These are phyloP conservation scores for Gymnobelideus leadbeateri DNA, from an alignment of 2,113 vertebrate species.

Conservation along the genomic window DNA sequence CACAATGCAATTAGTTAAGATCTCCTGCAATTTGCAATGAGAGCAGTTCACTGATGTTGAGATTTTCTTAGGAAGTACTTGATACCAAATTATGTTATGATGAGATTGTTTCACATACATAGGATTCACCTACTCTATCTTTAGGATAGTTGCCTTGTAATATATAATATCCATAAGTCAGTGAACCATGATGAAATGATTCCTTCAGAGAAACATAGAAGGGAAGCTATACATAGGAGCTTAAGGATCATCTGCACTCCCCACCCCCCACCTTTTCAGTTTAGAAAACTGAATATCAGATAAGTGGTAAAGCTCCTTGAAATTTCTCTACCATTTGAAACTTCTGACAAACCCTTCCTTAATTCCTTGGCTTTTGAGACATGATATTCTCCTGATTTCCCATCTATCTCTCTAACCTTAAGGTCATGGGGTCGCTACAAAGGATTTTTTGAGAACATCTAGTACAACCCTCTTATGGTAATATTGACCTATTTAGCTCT, in stretches of 20 bases:
- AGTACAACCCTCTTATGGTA: not conserved
- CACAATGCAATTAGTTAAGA: constrained; percentile 75
- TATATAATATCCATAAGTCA: not conserved
- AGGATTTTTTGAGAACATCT: not conserved
- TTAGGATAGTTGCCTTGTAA: not conserved
- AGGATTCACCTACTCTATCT: constrained; percentile 25
- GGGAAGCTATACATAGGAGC: too few species aligned
- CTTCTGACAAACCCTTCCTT: not conserved
- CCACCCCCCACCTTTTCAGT: not conserved
- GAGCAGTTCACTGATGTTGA: constrained; percentile 73
- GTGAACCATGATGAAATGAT: not conserved
- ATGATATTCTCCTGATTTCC: not conserved
- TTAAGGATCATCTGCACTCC: not conserved
- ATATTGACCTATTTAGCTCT: not conserved
- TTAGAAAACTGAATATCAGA: not conserved
- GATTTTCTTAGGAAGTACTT: constrained; percentile 70
- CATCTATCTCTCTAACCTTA: not conserved
- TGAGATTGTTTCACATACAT: constrained; percentile 59
- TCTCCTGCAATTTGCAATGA: constrained; percentile 66
- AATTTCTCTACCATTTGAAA: not conserved
- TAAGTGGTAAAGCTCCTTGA: not conserved
- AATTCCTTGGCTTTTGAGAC: not conserved
- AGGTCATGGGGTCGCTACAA: not conserved
- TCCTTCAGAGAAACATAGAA: not conserved
- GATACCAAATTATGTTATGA: constrained; percentile 44